Evolutionary conservation across 2,797 vertebrate species (phyloP), one percentile per base, ranked within the genome.

Genomic region (Oreochromis grahami): DNA sequence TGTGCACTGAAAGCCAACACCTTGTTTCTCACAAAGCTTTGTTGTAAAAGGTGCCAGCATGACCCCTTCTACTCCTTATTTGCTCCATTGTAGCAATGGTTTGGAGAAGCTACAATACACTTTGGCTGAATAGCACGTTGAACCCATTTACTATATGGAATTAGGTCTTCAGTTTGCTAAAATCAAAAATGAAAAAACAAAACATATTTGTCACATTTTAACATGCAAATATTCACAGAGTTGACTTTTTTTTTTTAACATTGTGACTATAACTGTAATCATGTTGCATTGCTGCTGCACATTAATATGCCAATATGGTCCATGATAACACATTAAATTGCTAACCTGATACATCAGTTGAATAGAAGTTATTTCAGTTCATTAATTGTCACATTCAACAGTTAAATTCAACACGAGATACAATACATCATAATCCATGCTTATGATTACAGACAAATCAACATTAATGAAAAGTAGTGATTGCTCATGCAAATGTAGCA

Each of bases 401-500:
- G 14, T 77, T 48, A 8, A 48, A 80, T 79, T 19, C 32, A 84
- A 78, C 43, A 84, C 3, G 14, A 74, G 53, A 89, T 43, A 63
- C 65, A 81, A 85, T 41, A 68, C 50, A 84, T 84, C 56, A 90
- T 52, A 86, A 78, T 82, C 78, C 89, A 91, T 94, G 92, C 92
- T 76, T 43, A 21, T 76, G 87, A 87, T 77, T 82, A 89, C 77
- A 79, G 76, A 86, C 79, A 88, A 58, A 79, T 84, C 77, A 79
- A 87, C 84, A 82, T 24, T 48, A 45, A 91, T 87, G 81, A 34
- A 63, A 82, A 19, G 83, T 29, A 82, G 76, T 2, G 7, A 68
- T 77, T 45, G 10, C 63, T 91, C 93, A 93, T 93, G 93, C 93
- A 93, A 79, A 89, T 86, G 86, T 50, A 88, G 89, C 77, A 72